Evolutionary conservation across 2,797 vertebrate species (phyloP).

Genomic region (Macropus fuliginosus): DNA sequence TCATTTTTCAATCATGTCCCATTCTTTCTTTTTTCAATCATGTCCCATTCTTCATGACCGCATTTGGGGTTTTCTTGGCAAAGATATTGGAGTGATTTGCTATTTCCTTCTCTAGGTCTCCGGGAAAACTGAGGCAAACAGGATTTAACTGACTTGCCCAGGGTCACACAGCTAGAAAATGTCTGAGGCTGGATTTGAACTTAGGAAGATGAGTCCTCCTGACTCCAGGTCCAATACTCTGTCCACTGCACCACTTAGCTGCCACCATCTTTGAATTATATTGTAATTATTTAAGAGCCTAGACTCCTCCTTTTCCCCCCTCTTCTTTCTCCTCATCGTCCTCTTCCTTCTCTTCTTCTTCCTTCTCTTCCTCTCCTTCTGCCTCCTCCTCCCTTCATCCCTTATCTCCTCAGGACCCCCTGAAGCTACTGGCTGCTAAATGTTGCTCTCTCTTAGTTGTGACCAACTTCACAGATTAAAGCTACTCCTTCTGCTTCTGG

Average conservation of each 20-base stretch:
- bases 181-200: not conserved
- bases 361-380: not conserved
- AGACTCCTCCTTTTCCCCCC: not conserved
- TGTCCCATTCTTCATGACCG: not conserved
- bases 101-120: not conserved
- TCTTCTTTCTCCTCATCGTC: no score
- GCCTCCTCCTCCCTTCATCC: not conserved
- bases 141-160: not conserved
- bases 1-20: not conserved
- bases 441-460: conserved; percentile 11
- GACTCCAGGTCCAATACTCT: not conserved
- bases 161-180: not conserved
- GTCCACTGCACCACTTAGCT: not conserved
- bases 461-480: conserved; percentile 23
- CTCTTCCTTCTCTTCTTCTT: not conserved
- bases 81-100: not conserved
- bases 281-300: not conserved
- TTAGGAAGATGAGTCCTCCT: not conserved
- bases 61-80: not conserved
- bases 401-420: not conserved
- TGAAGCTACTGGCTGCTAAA: not conserved
- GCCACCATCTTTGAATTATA: not conserved
- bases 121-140: not conserved
- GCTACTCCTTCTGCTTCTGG: conserved; percentile 51
- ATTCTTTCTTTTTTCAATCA: not conserved